Conservation (phyloP, 2,888 invertebrate species). For the Hoplodrina ambigua region DNA sequence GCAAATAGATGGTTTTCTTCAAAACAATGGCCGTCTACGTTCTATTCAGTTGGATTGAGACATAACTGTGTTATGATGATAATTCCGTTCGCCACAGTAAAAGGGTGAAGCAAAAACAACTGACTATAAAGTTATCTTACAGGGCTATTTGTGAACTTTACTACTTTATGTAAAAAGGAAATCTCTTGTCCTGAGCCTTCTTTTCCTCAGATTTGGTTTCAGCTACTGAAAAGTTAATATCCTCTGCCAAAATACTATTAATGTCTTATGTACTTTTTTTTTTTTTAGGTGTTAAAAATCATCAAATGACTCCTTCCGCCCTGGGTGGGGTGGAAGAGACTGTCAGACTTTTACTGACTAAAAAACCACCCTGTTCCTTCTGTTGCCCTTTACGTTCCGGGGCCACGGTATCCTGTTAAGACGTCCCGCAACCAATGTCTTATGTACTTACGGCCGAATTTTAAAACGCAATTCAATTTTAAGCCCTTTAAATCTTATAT, state of each 20-base stretch:
- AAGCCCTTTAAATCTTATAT: no score
- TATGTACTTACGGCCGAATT: no score
- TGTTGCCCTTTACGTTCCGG: no score
- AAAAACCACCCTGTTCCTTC: no score
- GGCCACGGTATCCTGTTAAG: no score
- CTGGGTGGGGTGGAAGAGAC: no score
- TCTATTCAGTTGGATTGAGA: constrained; percentile 29
- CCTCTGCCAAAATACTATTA: background rate
- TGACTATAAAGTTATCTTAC: constrained; percentile 10
- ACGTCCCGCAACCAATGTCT: no score
- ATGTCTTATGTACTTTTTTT: no score
- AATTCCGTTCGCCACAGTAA: constrained; percentile 18
- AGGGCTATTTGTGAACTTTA: constrained; percentile 11
- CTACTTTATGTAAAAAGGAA: constrained; percentile 1
- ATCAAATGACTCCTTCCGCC: no score
- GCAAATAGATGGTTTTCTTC: constrained; percentile 48
- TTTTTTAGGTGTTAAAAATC: no score
- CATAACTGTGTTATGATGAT: constrained; percentile 14
- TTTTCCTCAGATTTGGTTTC: background rate
- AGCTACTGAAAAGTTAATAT: background rate
- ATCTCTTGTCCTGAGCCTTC: background rate
- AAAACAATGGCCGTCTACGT: constrained; percentile 52
- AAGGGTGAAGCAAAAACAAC: constrained; percentile 16
- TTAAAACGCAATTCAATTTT: no score
- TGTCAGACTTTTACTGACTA: no score